A percentile compares a stretch with the other conserved stretches of the same genome.
Evolutionary conservation across 2,888 invertebrate species (phyloP).

Genomic region (Hydrotaea cyrtoneurina): DNA sequence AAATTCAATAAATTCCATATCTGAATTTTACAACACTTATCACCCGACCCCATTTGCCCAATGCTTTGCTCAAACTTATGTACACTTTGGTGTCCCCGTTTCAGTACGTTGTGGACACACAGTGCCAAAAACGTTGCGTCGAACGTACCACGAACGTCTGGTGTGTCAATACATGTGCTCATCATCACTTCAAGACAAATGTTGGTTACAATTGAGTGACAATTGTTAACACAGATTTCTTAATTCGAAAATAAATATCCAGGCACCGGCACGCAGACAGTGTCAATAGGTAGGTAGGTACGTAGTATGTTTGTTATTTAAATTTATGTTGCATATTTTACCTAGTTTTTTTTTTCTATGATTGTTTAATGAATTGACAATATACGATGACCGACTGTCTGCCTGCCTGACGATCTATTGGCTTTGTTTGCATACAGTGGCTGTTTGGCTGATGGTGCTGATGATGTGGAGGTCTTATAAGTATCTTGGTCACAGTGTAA

Average conservation of each 20-base stretch:
- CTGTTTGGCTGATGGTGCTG: background rate
- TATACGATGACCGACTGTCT: background rate
- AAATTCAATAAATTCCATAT: too few species aligned
- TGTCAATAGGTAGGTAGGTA: background rate
- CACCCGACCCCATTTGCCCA: too few species aligned
- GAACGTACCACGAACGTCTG: background rate
- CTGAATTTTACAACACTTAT: too few species aligned
- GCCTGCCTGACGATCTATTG: background rate
- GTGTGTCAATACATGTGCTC: background rate
- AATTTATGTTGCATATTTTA: background rate
- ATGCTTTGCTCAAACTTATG: too few species aligned
- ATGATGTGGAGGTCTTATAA: background rate
- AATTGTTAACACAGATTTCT: conserved; percentile 50
- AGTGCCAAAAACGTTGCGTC: background rate
- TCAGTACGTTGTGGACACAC: too few species aligned
- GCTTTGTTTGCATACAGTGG: background rate
- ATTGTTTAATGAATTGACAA: background rate
- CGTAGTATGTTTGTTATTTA: background rate
- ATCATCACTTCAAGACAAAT: conserved; percentile 7
- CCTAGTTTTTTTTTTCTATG: background rate
- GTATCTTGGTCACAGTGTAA: background rate
- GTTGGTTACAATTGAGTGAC: conserved; percentile 41
- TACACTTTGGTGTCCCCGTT: too few species aligned
- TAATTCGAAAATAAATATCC: conserved; percentile 35
- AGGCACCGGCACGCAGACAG: background rate